Conservation (phyloP, 2,113 vertebrate species). For the rabbit (Oryctolagus cuniculus) region mOryCun1.1 NC_091442.1:64467001-64467500, state of each 20-base stretch:
- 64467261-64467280: conserved; percentile 26
- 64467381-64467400: conserved; percentile 72
- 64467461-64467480: conserved; percentile 40
- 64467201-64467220: conserved; percentile 27
- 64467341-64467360: conserved; percentile 49
- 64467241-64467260: conserved; percentile 32
- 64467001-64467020: not conserved
- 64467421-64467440: conserved; percentile 53
- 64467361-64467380: conserved; percentile 58
- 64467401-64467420: conserved; percentile 75
- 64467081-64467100: not conserved
- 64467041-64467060: conserved; percentile 37
- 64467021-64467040: conserved; percentile 22
- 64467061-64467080: conserved; percentile 9
- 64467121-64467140: not conserved
- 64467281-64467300: conserved; percentile 48
- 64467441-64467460: conserved; percentile 66
- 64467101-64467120: not conserved
- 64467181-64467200: not conserved
- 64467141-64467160: not conserved
- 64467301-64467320: conserved; percentile 63
- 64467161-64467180: not conserved
- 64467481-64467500: conserved; percentile 60
- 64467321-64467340: not conserved
- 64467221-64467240: conserved; percentile 21